Evolutionary conservation across 2,113 vertebrate genomes (phyloP).

Genomic region (Muscicapa adusta): DNA sequence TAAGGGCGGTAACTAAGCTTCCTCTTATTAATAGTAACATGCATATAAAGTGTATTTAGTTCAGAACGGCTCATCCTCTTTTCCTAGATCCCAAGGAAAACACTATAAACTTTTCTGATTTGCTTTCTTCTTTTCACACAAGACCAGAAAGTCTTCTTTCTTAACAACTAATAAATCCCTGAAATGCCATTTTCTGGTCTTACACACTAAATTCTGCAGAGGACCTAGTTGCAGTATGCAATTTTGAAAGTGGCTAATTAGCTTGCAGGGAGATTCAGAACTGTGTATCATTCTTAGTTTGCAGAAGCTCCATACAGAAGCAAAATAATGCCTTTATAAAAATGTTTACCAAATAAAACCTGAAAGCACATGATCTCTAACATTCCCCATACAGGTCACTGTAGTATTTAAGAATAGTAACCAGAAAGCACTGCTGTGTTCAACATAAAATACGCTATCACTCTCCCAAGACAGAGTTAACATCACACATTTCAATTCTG

Average conservation of each 20-base stretch:
- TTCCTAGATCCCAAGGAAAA: neutral
- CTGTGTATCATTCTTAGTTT: neutral
- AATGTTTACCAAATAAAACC: neutral
- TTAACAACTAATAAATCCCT: neutral
- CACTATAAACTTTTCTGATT: rapidly evolving
- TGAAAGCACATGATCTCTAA: neutral
- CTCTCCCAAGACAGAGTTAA: neutral
- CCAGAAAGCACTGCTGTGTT: neutral
- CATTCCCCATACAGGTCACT: neutral
- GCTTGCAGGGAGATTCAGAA: neutral
- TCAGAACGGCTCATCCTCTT: neutral
- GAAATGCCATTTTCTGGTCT: neutral
- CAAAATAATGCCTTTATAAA: neutral
- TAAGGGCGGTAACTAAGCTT: neutral
- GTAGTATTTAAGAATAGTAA: neutral
- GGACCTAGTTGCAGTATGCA: neutral
- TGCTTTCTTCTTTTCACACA: neutral
- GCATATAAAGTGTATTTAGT: neutral
- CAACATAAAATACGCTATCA: neutral
- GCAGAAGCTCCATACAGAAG: neutral
- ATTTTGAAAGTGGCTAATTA: neutral
- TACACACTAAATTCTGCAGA: neutral
- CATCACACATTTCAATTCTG: neutral
- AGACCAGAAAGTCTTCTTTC: neutral
- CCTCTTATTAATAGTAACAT: neutral